Conservation (phyloP, 2,888 invertebrate species). For the Melolontha melolontha region DNA sequence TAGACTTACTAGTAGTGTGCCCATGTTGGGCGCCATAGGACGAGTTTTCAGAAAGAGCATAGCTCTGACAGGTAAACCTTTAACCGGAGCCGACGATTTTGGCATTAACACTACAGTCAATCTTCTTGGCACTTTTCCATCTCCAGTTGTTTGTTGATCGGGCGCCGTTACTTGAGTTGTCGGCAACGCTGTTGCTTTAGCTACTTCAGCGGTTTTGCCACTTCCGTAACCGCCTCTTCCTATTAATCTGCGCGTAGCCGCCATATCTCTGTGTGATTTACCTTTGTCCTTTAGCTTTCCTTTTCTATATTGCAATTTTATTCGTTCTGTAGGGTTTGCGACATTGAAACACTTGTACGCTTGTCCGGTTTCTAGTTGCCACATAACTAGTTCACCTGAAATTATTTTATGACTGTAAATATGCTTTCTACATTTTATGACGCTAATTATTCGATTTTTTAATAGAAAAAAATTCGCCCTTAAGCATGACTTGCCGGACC, state of each 20-base stretch:
- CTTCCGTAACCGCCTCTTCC: conserved; percentile 54
- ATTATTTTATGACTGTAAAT: neutral
- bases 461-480: no score
- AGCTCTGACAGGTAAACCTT: conserved; percentile 73
- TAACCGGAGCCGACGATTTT: conserved; percentile 62
- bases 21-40: conserved; percentile 67
- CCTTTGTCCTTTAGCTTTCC: conserved; percentile 43
- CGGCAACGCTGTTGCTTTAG: conserved; percentile 4
- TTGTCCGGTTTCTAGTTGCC: conserved; percentile 86
- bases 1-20: conserved; percentile 77
- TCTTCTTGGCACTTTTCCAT: conserved; percentile 53
- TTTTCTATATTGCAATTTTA: conserved; percentile 70
- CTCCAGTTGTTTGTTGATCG: neutral
- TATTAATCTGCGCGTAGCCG: neutral
- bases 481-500: no score
- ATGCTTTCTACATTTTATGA: no score
- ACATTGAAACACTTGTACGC: conserved; percentile 60
- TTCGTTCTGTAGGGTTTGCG: conserved; percentile 57
- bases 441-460: no score
- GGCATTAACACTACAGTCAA: conserved; percentile 66
- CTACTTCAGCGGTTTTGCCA: conserved; percentile 12
- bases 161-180: neutral
- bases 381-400: conserved; percentile 80
- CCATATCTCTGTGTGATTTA: conserved; percentile 6
- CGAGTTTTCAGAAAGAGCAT: conserved; percentile 77